phyloP scores from a whole-genome alignment of 2,113 vertebrate species.

The Origma solitaria region DNA sequence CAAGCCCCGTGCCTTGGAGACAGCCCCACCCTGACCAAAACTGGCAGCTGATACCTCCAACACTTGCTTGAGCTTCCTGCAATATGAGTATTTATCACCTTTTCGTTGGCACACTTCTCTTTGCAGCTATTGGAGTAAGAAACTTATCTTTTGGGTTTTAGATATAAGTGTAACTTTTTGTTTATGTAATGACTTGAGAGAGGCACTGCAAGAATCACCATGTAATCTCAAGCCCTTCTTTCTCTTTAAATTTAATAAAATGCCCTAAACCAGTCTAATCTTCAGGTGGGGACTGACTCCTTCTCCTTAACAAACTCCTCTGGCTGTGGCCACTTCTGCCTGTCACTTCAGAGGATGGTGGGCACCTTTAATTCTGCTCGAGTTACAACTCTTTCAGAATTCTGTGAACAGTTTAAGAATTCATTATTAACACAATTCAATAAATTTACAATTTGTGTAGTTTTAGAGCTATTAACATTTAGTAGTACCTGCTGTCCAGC shows the following conservation, averaged over 20 bases:
- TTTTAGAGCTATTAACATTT: conserved; percentile 72
- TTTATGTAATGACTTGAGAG: background rate
- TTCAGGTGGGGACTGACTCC: background rate
- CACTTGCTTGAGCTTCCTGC: background rate
- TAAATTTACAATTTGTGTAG: conserved; percentile 72
- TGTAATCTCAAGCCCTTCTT: background rate
- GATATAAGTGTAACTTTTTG: background rate
- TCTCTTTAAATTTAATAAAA: background rate
- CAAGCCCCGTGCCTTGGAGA: background rate
- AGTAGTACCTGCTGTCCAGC: conserved; percentile 54
- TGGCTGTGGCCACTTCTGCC: background rate
- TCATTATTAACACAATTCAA: conserved; percentile 65
- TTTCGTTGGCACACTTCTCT: background rate
- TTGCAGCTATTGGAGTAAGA: background rate
- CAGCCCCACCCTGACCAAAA: background rate
- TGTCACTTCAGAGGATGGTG: background rate
- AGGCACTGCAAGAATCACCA: background rate
- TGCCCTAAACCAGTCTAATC: background rate
- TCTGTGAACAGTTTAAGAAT: conserved; percentile 35
- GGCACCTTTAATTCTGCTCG: background rate
- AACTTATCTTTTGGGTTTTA: background rate
- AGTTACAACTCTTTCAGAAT: background rate
- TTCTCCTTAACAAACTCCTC: background rate
- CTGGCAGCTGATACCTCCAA: background rate
- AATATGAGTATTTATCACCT: background rate